These are phyloP conservation scores for Orthonyx spaldingii DNA, from an alignment of 2,113 vertebrate genomes.

Conservation along the genomic window DNA sequence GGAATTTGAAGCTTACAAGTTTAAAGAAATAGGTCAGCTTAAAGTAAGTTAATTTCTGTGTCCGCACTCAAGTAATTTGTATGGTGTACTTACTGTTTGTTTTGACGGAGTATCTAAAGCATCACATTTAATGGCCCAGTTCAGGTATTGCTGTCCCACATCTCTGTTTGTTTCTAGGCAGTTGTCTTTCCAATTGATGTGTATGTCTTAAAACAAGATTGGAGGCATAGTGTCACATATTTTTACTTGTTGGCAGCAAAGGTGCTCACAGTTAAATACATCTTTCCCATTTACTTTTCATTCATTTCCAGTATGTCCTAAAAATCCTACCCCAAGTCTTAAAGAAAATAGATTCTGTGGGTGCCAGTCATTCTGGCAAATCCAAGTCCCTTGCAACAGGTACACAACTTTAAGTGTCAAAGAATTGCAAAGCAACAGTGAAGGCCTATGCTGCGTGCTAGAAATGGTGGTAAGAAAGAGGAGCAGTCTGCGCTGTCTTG, in stretches of 20 bases:
- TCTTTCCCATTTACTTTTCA: not conserved
- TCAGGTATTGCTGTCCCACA: not conserved
- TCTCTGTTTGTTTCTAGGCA: not conserved
- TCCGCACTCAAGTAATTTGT: not conserved
- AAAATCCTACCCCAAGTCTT: not conserved
- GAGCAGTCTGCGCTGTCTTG: not conserved
- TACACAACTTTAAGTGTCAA: not conserved
- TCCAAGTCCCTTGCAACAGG: not conserved
- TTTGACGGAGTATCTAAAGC: not conserved
- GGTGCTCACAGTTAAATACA: not conserved
- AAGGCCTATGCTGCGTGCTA: not conserved
- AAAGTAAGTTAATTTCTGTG: conserved; percentile 76
- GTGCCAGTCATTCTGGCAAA: not conserved
- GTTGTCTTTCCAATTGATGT: not conserved
- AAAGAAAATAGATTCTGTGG: not conserved
- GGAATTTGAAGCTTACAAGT: conserved; percentile 97
- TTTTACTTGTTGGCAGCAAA: not conserved
- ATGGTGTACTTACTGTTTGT: not conserved
- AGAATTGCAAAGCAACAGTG: not conserved
- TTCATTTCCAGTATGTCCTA: not conserved
- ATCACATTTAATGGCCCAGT: not conserved
- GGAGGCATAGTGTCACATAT: not conserved
- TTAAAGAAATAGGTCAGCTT: conserved; percentile 95
- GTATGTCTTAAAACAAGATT: not conserved
- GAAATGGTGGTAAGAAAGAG: not conserved